Evolutionary conservation across 2,888 invertebrate genomes (phyloP).

Genomic region (Eupelmus urozonus): DNA sequence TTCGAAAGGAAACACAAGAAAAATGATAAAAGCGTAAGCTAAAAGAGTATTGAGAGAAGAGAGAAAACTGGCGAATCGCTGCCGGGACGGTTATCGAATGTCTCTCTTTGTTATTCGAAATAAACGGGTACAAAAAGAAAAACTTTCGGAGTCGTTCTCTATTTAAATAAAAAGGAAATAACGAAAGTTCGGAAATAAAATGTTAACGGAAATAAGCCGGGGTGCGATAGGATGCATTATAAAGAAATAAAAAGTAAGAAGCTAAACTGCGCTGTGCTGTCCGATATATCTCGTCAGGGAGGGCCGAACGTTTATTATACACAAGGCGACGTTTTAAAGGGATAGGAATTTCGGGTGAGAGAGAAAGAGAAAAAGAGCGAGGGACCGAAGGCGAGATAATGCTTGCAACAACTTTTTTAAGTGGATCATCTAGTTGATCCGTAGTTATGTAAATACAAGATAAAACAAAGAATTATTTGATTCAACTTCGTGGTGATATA

Average conservation of each 20-base stretch:
- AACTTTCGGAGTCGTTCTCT: conserved; percentile 49
- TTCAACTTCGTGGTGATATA: conserved; percentile 10
- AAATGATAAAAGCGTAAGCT: conserved; percentile 12
- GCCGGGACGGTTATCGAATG: conserved; percentile 36
- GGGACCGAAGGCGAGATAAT: conserved; percentile 38
- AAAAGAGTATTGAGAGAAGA: not conserved
- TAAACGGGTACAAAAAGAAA: conserved; percentile 32
- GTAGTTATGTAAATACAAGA: conserved; percentile 53
- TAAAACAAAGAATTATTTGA: conserved; percentile 25
- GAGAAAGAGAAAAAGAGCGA: conserved; percentile 49
- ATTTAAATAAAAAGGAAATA: conserved; percentile 43
- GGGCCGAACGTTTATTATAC: conserved; percentile 71
- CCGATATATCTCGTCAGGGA: conserved; percentile 69
- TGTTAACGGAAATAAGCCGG: conserved; percentile 61
- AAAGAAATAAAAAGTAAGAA: conserved; percentile 36
- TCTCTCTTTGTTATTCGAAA: conserved; percentile 50
- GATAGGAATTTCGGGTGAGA: conserved; percentile 37
- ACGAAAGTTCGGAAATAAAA: conserved; percentile 59
- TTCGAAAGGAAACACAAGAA: conserved; percentile 12
- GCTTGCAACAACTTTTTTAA: conserved; percentile 32
- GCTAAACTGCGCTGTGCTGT: conserved; percentile 68
- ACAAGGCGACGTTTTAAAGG: conserved; percentile 44
- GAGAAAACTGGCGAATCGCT: conserved; percentile 38
- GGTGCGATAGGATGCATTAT: conserved; percentile 27
- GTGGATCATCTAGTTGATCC: conserved; percentile 23